These are phyloP conservation scores for Gnathonemus echidnorhynchus DNA, from an alignment of 2,113 vertebrate species.

Conservation along the genomic window DNA sequence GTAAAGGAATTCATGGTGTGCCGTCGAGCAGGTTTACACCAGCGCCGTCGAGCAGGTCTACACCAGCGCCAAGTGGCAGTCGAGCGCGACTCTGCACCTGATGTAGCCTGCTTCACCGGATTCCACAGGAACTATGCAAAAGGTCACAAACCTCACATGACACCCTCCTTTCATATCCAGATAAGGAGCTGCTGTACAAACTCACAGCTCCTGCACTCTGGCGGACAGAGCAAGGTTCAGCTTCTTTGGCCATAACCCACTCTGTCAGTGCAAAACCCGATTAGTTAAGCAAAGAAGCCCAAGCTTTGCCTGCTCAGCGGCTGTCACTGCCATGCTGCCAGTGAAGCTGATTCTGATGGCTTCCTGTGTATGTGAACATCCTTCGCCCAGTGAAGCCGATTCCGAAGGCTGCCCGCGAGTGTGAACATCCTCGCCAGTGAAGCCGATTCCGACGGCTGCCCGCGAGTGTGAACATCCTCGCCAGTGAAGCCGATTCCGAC, in stretches of 20 bases:
- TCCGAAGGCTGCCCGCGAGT: no score
- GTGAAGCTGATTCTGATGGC: not conserved
- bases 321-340: not conserved
- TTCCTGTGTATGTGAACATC: no score
- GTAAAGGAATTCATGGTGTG: not conserved
- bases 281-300: not conserved
- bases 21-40: not conserved
- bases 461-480: not conserved
- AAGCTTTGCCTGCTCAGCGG: not conserved
- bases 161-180: not conserved
- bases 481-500: not conserved
- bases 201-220: not conserved
- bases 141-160: not conserved
- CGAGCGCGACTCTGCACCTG: not conserved
- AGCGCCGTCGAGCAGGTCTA: no score
- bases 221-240: not conserved
- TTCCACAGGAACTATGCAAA: not conserved
- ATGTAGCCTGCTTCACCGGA: not conserved
- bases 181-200: not conserved
- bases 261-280: not conserved
- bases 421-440: no score
- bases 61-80: no score
- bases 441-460: no score
- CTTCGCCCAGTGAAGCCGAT: no score
- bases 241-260: not conserved